A percentile compares a stretch with the other conserved stretches of the same genome.
Conservation (phyloP, 1,140 invertebrate genomes). For the Micrasema minimum region DNA sequence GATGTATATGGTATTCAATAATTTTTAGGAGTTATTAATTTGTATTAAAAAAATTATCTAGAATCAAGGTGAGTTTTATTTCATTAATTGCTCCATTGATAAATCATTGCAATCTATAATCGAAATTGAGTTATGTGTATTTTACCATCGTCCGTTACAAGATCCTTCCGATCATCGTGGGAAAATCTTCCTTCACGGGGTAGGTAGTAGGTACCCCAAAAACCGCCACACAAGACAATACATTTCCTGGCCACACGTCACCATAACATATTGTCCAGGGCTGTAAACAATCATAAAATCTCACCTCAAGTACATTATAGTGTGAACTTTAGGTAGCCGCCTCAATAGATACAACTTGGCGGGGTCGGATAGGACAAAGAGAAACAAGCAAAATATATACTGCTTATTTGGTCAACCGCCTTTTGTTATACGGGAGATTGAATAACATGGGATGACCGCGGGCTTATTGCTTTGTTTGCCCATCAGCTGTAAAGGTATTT, state of each 20-base stretch:
- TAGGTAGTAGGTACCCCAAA: not conserved
- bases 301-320: conserved; percentile 43
- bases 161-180: conserved; percentile 42
- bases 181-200: conserved; percentile 28
- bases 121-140: too few species aligned
- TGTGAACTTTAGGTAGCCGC: not conserved
- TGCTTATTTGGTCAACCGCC: conserved; percentile 51
- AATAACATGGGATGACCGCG: conserved; percentile 23
- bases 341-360: conserved; percentile 24
- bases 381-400: conserved; percentile 53
- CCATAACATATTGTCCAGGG: conserved; percentile 19
- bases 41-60: too few species aligned
- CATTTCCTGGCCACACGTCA: conserved; percentile 49
- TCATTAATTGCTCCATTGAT: too few species aligned
- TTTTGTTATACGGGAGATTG: conserved; percentile 40
- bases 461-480: conserved; percentile 5
- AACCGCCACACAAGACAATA: conserved; percentile 36
- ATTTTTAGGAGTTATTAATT: too few species aligned
- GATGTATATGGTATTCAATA: too few species aligned
- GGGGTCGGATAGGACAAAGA: conserved; percentile 43
- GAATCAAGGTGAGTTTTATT: too few species aligned
- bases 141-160: conserved; percentile 38
- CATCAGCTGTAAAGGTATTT: conserved; percentile 23
- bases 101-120: too few species aligned
- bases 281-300: conserved; percentile 51